Conservation (phyloP, 1,140 invertebrate genomes). For the Phthorimaea operculella region DNA sequence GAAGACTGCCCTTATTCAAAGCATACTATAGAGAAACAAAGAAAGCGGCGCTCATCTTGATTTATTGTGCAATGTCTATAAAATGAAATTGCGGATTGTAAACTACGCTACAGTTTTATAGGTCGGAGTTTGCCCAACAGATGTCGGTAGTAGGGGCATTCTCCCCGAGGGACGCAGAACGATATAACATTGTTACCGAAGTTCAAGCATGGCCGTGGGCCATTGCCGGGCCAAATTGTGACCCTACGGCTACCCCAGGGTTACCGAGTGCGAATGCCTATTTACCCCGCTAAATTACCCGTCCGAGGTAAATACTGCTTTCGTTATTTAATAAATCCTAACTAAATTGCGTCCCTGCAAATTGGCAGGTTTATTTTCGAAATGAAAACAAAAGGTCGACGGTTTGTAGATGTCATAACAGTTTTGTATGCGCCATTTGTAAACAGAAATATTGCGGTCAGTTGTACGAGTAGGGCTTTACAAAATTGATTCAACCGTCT, state of each 20-base stretch:
- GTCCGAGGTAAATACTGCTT: conserved; percentile 42
- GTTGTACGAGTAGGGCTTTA: conserved; percentile 13
- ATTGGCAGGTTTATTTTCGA: conserved; percentile 22
- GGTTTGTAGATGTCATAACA: conserved; percentile 35
- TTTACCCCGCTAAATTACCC: conserved; percentile 45
- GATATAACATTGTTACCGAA: conserved; percentile 55
- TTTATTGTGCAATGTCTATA: conserved; percentile 48
- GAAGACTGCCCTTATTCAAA: too few species aligned
- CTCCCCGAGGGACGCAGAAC: conserved; percentile 43
- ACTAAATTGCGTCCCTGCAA: conserved; percentile 27
- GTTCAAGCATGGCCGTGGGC: conserved; percentile 47
- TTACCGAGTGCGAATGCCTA: conserved; percentile 37
- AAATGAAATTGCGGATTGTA: conserved; percentile 50
- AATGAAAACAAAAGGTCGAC: conserved; percentile 12
- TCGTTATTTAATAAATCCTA: conserved; percentile 42
- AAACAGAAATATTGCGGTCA: conserved; percentile 40
- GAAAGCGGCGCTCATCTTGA: conserved; percentile 26
- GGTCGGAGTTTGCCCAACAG: conserved; percentile 37
- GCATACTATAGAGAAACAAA: conserved; percentile 18
- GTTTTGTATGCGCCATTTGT: conserved; percentile 37
- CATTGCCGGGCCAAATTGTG: conserved; percentile 46
- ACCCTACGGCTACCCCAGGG: conserved; percentile 54
- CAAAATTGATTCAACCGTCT: too few species aligned
- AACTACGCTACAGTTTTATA: conserved; percentile 46
- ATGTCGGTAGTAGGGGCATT: conserved; percentile 53